Base-by-base conservation (phyloP, 2,888 invertebrate genomes). In the Elmis aenea region DNA sequence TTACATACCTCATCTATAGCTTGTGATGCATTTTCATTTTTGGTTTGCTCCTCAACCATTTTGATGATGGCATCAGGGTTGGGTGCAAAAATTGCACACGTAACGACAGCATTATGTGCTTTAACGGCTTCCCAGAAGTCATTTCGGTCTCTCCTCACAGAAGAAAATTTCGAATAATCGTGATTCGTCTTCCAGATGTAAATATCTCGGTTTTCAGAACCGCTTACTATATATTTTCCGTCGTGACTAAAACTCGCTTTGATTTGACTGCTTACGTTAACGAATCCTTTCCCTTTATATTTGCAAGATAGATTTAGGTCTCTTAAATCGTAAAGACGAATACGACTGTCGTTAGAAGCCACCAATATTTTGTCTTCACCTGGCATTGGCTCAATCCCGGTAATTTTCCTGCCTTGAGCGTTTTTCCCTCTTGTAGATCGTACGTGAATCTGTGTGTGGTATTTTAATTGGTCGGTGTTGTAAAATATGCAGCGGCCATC, bases 401-500 rank as follows among this genome's bases (percentile, higher is more conserved):
- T 95, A 27, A 99, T 93, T 65, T 99, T 97, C 10, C 93, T 72
- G 0, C 95, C 96, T 2, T 87, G 85, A 0, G 93, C 85, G 71
- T 96, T 96, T 60, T 93, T 90, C 0, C 96, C 95, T n/a, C 96
- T 71, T 0, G 94, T 88, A 5, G 95, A 96, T 2, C 92, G 76
- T 2, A 97, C 96, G 68, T 96, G 89, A 45, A 99, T 95, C 62
- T 94, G 93, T 5, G 97, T 97, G 69, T 94, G 93, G 68, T 99
- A 99, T 60, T 96, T 97, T 2, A 99, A 73, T 64, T 96, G 95
- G 76, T 96, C 97, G 1, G 96, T 96, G 20, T 86, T 92, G 72
- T 96, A 99, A 74, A 99, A 97, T 56, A 97, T 92, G 67, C 96
- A 96, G 24, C 96, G 81, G 0, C 99, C 99, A 69, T 97, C 96